Base-by-base conservation (phyloP, 2,888 invertebrate genomes). In the Aleiodes leptofemur region DNA sequence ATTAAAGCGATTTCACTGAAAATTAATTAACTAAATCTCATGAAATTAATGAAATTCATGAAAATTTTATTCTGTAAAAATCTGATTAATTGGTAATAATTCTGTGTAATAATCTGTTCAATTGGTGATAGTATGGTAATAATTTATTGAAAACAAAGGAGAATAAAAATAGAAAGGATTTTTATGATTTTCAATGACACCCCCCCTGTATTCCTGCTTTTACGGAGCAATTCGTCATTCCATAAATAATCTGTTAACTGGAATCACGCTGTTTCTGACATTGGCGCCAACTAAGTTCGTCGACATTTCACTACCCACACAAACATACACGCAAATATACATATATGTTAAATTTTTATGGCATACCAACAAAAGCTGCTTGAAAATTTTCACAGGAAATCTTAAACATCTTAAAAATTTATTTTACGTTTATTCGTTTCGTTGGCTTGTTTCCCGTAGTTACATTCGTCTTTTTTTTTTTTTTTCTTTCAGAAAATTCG, bases 251-350 rank as follows among this genome's bases (percentile, higher is more conserved):
- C 51, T 50, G 68, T 68, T 68, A 51, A 51, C 68, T 68, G 68
- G 68, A 68, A 68, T 68, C 66, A 73, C 66, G 74, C 77, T 79
- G 74, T 74, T 76, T 77, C 79, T 77, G 79, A 79, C 79, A 79
- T 79, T 78, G 79, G 79, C 77, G 79, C 79, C 77, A 72, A 71
- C 68, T 73, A 74, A 76, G 77, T 72, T 76, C 69, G 77, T 76
- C 51, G 68, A 68, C 68, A 64, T 64, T 64, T 48, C 64, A 43
- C 48, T 38, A 64, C 48, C 48, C 34, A 34, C 34, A 34, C 6
- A 34, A 6, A 3, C 6, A 34, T 34, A 64, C 43, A 64, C 43
- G 11, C 64, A 64, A 43, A 43, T 43, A 43, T 43, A 43, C 43
- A 43, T 43, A 43, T 43, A 43, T 9, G 7, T 11, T 23, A 9